A percentile compares a stretch with the other conserved stretches of the same genome.
Evolutionary conservation across 2,888 invertebrate genomes (phyloP).

Genomic region (Drosophila birchii): DNA sequence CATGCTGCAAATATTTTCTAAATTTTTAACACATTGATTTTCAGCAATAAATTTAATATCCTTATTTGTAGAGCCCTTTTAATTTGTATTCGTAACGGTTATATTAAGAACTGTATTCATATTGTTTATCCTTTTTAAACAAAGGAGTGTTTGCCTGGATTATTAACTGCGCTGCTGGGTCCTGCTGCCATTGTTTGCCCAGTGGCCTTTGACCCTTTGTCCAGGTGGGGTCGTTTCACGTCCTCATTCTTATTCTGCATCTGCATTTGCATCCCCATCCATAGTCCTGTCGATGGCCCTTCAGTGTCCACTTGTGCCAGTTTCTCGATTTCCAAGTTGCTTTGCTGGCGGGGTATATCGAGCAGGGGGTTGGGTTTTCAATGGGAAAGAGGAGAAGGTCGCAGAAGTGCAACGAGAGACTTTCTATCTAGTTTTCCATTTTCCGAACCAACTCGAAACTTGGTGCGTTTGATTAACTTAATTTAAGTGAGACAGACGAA

Average conservation of each 20-base stretch:
- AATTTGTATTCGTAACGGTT: not conserved
- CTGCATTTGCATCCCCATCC: slow-evolving; percentile 30
- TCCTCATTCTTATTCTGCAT: slow-evolving; percentile 20
- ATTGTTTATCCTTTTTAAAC: slow-evolving; percentile 3
- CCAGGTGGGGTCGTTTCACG: slow-evolving; percentile 35
- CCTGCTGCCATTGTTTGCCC: slow-evolving; percentile 29
- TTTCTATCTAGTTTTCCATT: slow-evolving; percentile 18
- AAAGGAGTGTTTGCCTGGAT: slow-evolving; percentile 12
- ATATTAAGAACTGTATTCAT: not conserved
- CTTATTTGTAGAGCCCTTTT: not conserved
- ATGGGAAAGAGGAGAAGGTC: slow-evolving; percentile 21
- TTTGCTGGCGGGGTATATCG: not conserved
- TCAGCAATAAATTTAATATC: not conserved
- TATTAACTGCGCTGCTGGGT: slow-evolving; percentile 18
- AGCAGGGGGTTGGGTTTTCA: not conserved
- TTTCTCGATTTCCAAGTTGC: slow-evolving; percentile 49
- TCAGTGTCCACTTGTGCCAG: slow-evolving; percentile 63
- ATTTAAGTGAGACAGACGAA: slow-evolving; percentile 9
- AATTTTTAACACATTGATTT: too few relatives aligned
- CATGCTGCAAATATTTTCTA: too few relatives aligned
- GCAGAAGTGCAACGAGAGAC: slow-evolving; percentile 12
- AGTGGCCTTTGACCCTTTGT: slow-evolving; percentile 49
- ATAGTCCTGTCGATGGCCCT: slow-evolving; percentile 29
- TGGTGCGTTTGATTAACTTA: slow-evolving; percentile 28
- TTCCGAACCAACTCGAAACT: slow-evolving; percentile 11